These are phyloP conservation scores for Lithobates pipiens DNA, from an alignment of 2,797 vertebrate genomes.

Conservation along the genomic window DNA sequence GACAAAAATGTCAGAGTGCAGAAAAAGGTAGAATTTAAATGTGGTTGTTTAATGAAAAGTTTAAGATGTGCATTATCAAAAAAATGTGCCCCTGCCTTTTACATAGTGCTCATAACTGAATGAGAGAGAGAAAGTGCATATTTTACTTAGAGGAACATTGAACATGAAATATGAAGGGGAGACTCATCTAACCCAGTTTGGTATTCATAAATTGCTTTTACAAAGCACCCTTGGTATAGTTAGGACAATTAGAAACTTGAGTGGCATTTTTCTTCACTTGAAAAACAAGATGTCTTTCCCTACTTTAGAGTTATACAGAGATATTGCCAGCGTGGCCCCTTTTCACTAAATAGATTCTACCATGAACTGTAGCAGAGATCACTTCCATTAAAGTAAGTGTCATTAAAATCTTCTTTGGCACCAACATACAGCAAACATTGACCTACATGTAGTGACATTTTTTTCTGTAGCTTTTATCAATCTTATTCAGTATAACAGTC, in stretches of 20 bases:
- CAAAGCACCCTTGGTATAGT: slow-evolving; percentile 63
- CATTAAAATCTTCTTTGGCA: slow-evolving; percentile 54
- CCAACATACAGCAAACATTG: slow-evolving; percentile 32
- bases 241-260: slow-evolving; percentile 54
- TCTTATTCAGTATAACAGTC: neutral
- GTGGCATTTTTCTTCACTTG: slow-evolving; percentile 46
- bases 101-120: slow-evolving; percentile 71
- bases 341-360: slow-evolving; percentile 32
- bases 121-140: slow-evolving; percentile 70
- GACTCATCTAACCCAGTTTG: slow-evolving; percentile 66
- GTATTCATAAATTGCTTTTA: slow-evolving; percentile 66
- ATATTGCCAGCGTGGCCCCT: slow-evolving; percentile 5
- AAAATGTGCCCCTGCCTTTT: slow-evolving; percentile 74
- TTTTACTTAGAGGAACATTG: slow-evolving; percentile 74
- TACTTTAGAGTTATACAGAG: slow-evolving; percentile 13
- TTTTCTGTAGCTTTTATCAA: slow-evolving; percentile 22
- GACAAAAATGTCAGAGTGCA: slow-evolving; percentile 89
- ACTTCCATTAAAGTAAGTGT: slow-evolving; percentile 41
- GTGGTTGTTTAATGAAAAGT: slow-evolving; percentile 82
- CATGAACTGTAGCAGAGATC: slow-evolving; percentile 24
- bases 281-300: slow-evolving; percentile 44
- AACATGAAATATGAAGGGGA: slow-evolving; percentile 70
- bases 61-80: slow-evolving; percentile 79
- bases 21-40: slow-evolving; percentile 86
- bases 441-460: slow-evolving; percentile 32